A percentile compares a stretch with the other conserved stretches of the same genome.
These are phyloP conservation scores for Sciurus carolinensis DNA, from an alignment of 2,797 vertebrate species.

Conservation along the genomic window DNA sequence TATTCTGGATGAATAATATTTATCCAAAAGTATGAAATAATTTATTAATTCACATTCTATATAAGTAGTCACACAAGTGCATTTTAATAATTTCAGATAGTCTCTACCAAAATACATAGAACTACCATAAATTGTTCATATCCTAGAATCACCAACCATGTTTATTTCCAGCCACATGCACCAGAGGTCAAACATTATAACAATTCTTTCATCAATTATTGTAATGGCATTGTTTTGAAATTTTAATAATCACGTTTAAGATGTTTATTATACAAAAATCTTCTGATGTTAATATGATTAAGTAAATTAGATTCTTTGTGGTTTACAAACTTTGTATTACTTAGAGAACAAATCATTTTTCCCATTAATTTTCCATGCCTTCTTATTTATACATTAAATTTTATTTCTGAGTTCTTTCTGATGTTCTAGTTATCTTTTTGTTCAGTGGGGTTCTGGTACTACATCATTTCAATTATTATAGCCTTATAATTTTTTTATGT, in stretches of 20 bases:
- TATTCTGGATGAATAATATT: not conserved
- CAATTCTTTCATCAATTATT: not conserved
- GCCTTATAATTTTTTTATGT: not conserved
- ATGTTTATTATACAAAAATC: not conserved
- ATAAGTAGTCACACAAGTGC: not conserved
- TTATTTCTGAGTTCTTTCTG: not conserved
- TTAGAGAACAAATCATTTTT: conserved; percentile 51
- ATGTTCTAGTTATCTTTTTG: not conserved
- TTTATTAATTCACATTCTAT: not conserved
- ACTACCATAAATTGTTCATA: not conserved
- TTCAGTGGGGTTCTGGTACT: not conserved
- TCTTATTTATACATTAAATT: not conserved
- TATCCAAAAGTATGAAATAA: not conserved
- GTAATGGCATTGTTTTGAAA: not conserved
- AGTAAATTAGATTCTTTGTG: conserved; percentile 10
- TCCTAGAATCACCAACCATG: not conserved
- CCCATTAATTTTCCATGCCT: not conserved
- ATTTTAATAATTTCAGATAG: conserved; percentile 29
- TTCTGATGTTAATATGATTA: not conserved
- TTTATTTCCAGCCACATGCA: not conserved
- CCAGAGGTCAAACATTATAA: not conserved
- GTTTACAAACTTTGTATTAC: not conserved
- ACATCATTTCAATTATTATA: conserved; percentile 14
- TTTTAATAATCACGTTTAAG: not conserved
- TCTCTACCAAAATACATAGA: conserved; percentile 2